phyloP scores from a whole-genome alignment of 2,888 invertebrate species.

The Campopleginae sp. region DNA sequence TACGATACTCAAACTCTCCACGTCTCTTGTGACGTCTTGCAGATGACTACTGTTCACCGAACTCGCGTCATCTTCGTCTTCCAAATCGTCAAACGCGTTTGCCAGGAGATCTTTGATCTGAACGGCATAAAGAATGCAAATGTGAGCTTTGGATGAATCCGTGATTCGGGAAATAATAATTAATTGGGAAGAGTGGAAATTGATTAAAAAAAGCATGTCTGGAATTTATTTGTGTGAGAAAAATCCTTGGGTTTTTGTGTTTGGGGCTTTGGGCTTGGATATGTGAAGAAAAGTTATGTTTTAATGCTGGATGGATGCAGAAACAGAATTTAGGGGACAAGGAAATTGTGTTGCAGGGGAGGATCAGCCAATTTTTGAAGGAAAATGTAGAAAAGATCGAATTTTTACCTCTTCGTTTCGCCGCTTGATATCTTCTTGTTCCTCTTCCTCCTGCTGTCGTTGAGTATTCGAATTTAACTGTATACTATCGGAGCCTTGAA shows the following conservation, averaged over 20 bases:
- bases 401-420: slow-evolving; percentile 87
- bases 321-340: background rate
- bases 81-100: slow-evolving; percentile 89
- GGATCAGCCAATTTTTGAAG: slow-evolving; percentile 39
- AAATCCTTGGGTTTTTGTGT: background rate
- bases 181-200: background rate
- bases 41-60: slow-evolving; percentile 85
- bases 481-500: slow-evolving; percentile 88
- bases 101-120: slow-evolving; percentile 88
- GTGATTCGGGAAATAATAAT: background rate
- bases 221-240: background rate
- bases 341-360: background rate
- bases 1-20: slow-evolving; percentile 69
- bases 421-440: slow-evolving; percentile 89
- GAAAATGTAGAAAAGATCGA: slow-evolving; percentile 7
- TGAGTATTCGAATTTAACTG: slow-evolving; percentile 88
- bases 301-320: background rate
- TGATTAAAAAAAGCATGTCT: background rate
- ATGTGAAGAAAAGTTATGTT: background rate
- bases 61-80: slow-evolving; percentile 88
- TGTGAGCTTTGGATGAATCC: background rate
- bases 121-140: slow-evolving; percentile 56
- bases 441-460: slow-evolving; percentile 88
- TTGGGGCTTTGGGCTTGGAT: background rate
- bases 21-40: slow-evolving; percentile 74